Base-by-base conservation (phyloP, 2,113 vertebrate genomes). In the Prunella himalayana region DNA sequence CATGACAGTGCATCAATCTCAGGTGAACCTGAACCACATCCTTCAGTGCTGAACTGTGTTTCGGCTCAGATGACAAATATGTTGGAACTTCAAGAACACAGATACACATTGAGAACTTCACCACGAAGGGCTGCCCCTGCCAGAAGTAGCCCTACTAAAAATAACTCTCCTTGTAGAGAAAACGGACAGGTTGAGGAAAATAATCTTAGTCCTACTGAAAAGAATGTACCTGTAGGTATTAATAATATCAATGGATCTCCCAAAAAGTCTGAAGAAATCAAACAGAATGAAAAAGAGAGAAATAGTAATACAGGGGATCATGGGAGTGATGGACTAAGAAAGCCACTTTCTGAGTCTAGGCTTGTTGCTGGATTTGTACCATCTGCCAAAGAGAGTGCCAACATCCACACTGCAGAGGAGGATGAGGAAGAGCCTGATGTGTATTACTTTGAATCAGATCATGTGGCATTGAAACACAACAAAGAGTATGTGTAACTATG, bases 401-500 rank as follows among this genome's bases (percentile, higher is more conserved):
- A 93, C 97, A 97, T 76, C 93, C 98, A 71, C 93, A 96, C 98
- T 94, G 98, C 99, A 65, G 99, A 99, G 82, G 98, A 99, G 45
- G 99, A 99, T 41, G 99, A 99, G 82, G 99, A 99, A 95, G 99
- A 99, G 85, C 99, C 99, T 83, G 99, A 99, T 93, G 99, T 99
- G 92, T 99, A 99, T 98, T 99, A 99, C 98, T 99, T 99, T 98
- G 99, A 99, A 98, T 99, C 99, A 68, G 99, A 99, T 98, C 99
- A 99, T 98, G 98, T 99, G 99, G 99, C 99, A 97, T 98, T 99
- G 97, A 99, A 99, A 99, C 99, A 99, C 98, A 99, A 99, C 99
- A 99, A 99, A 99, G 99, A 99, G 99, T 99, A 99, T 98, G 99
- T 99, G 98, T 97, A 97, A 98, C 97, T 97, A 98, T 98, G 98